Base-by-base conservation (phyloP, 2,797 vertebrate genomes). In the Ataeniobius toweri region DNA sequence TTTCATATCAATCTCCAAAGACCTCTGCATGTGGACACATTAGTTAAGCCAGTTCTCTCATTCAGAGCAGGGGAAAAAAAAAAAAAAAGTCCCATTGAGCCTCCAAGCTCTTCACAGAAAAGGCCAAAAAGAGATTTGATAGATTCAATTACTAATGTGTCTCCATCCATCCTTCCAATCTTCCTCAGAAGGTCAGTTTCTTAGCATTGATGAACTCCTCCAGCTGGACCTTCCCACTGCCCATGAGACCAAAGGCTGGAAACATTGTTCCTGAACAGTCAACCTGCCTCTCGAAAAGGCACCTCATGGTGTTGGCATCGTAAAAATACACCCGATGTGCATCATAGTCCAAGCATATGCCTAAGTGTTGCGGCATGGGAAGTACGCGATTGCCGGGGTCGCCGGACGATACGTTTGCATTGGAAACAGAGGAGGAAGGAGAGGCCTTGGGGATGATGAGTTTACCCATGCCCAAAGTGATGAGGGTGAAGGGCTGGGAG, bases 191-290 rank as follows among this genome's bases (percentile, higher is more conserved):
- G 50, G 96, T 94, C 77, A 96, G 89, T 1, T 93, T 95, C 75
- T 96, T 97, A 1, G 94, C 91, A 0, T 94, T 89, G 90, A 97
- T 90, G 26, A 96, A 90, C 74, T 99, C 97, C 74, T 98, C 96
- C 20, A 99, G 96, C 14, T 96, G 96, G 82, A 99, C 86, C 18
- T 93, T 96, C 0, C 96, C 97, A 0, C 98, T 93, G 5, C 98
- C 98, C 97, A 99, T 96, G 74, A 99, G 91, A 22, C 97, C 98
- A 16, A 99, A 99, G 0, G 96, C 97, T 0, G 98, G 98, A 89
- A 97, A 99, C 98, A 99, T 98, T 0, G 96, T 94, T 16, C 96
- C 96, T 0, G 97, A 97, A 73, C 98, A 99, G 82, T 99, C 98
- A 86, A 99, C 96, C 78, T 96, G 96, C n/a, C 97, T 95, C 89